Evolutionary conservation across 1,140 invertebrate genomes (phyloP), one percentile per base, ranked within the genome.

Genomic region (Bradysia coprophila): DNA sequence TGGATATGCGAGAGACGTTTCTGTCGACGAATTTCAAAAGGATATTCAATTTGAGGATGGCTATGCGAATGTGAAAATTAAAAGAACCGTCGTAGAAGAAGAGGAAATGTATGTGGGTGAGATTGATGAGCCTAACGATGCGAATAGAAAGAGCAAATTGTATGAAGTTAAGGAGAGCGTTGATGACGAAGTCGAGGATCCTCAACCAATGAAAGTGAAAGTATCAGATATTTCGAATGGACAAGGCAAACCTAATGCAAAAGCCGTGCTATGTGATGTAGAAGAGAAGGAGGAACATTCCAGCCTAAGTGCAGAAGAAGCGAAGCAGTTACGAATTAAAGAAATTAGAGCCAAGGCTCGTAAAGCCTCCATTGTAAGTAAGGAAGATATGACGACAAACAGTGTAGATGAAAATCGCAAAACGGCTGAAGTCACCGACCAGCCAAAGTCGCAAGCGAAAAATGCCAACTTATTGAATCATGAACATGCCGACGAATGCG

Each of bases 1-100:
- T 48, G 67, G 67, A 36, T 52, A 73, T 16, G 74, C 71, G 2
- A 55, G 67, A 23, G 71, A 74, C 46, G 62, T 72, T 20, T 73
- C 71, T 21, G 62, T 65, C 24, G 70, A 72, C 43, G 69, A 75
- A 22, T 49, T 64, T 8, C 51, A 56, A 15, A 40, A 38, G 6
- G 45, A 50, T 3, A 55, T 56, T 32, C n/a, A 54, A 0, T 45
- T 43, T 1, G 52, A 62, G 5, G 53, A 56, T 43, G 41, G 38
- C 0, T 22, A 36, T 36, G 41, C 41, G 5, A 20, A 43, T 10
- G 20, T 43, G 16, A 38, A 46, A 32, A 15, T 43, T 1, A 55
- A 58, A 33, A 45, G 42, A 0, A 55, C 44, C 45, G 38, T 43
- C 22, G 16, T 47, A 3, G 48, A 57, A 13, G 54, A 63, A 41